Percentiles rank a stretch among this genome's conserved stretches.
Conservation (phyloP, 2,888 invertebrate genomes). For the Xestia rhomboidea region DNA sequence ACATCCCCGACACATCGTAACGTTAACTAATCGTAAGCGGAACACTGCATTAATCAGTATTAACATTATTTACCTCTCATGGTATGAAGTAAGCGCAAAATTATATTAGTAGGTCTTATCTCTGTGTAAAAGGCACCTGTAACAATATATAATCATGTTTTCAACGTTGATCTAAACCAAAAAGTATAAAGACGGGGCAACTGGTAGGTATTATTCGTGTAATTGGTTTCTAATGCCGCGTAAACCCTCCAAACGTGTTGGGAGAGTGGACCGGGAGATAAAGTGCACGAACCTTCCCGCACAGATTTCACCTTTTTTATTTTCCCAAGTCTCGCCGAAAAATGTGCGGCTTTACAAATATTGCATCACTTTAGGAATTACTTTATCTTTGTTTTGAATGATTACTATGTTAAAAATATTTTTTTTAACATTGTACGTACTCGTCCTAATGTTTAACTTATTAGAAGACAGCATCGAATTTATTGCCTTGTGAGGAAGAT, state of each 20-base stretch:
- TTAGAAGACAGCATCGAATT: neutral
- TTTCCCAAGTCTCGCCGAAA: conserved; percentile 49
- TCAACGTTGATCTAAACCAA: conserved; percentile 54
- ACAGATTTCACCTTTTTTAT: conserved; percentile 73
- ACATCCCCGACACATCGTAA: conserved; percentile 74
- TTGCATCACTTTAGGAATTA: conserved; percentile 42
- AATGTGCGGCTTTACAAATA: conserved; percentile 42
- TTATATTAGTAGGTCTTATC: conserved; percentile 18
- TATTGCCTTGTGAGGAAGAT: neutral
- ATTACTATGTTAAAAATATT: neutral
- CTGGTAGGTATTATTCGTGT: conserved; percentile 85
- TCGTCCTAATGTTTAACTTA: neutral
- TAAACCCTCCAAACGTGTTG: conserved; percentile 91
- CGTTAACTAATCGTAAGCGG: conserved; percentile 73
- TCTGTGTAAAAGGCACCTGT: neutral
- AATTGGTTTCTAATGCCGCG: conserved; percentile 91
- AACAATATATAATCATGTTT: conserved; percentile 43
- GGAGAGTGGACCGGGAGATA: conserved; percentile 88
- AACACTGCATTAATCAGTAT: conserved; percentile 72
- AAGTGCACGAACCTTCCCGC: conserved; percentile 80
- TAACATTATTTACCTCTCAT: conserved; percentile 60
- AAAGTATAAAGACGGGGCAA: conserved; percentile 69
- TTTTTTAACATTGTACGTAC: too few species aligned
- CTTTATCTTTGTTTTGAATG: conserved; percentile 19
- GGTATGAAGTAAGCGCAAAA: conserved; percentile 27